phyloP scores from a whole-genome alignment of 1,140 invertebrate species.

The Asbolus verrucosus region DNA sequence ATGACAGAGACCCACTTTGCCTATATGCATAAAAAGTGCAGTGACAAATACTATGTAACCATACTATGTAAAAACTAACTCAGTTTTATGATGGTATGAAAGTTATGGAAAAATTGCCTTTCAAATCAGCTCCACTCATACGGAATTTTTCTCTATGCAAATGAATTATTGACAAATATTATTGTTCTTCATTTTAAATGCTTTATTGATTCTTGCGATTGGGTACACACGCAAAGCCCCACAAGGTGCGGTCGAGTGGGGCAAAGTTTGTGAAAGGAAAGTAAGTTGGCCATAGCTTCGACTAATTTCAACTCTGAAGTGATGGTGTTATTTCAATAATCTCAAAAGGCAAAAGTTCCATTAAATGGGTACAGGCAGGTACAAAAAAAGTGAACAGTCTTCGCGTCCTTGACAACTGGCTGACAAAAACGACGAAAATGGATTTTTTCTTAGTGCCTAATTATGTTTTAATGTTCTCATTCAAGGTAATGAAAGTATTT shows the following conservation, averaged over 20 bases:
- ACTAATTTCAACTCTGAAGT: not conserved
- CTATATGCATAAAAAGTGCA: not conserved
- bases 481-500: too few relatives aligned
- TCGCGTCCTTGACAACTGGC: too few relatives aligned
- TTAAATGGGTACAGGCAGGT: too few relatives aligned
- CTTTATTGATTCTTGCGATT: too few relatives aligned
- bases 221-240: slow-evolving; percentile 19
- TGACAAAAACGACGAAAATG: too few relatives aligned
- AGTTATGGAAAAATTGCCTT: slow-evolving; percentile 18
- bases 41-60: not conserved
- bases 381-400: too few relatives aligned
- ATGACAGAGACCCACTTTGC: slow-evolving; percentile 31
- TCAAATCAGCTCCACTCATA: not conserved
- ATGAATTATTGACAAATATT: slow-evolving; percentile 27
- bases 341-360: slow-evolving; percentile 12
- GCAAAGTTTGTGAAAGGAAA: slow-evolving; percentile 22
- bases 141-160: slow-evolving; percentile 16
- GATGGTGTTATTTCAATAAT: slow-evolving; percentile 22
- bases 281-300: slow-evolving; percentile 3
- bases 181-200: not conserved
- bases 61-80: too few relatives aligned
- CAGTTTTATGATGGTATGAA: too few relatives aligned
- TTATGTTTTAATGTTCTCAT: too few relatives aligned
- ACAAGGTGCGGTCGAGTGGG: slow-evolving; percentile 24
- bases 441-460: too few relatives aligned